Conservation (phyloP, 30 jellyfish, hydroid and myxozoan species). For the Mastigias papua region DNA sequence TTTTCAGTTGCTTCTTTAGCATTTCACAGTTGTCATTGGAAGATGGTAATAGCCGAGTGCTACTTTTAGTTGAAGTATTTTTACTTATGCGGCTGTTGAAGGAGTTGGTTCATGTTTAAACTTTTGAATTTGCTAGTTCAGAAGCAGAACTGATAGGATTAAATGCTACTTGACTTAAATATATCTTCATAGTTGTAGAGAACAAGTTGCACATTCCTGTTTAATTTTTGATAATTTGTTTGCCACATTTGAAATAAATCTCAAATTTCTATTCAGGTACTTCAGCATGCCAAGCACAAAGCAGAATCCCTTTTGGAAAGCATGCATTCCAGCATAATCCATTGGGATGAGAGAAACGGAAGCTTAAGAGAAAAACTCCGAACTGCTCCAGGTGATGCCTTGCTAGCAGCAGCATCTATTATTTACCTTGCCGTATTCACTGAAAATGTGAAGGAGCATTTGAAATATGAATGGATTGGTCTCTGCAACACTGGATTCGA, state of each 20-base stretch:
- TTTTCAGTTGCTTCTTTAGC: no score
- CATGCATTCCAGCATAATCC: conserved; percentile 54
- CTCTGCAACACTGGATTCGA: conserved; percentile 15
- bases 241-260: background rate
- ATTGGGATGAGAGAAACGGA: conserved; percentile 47
- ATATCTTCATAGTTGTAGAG: background rate
- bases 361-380: conserved; percentile 17
- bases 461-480: conserved; percentile 38
- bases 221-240: background rate
- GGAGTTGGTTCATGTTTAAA: background rate
- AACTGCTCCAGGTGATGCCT: conserved; percentile 69
- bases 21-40: no score
- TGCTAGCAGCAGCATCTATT: conserved; percentile 70
- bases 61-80: no score
- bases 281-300: conserved; percentile 45
- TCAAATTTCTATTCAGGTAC: conserved; percentile 5
- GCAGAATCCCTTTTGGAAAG: conserved; percentile 49
- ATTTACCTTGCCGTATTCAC: conserved; percentile 58
- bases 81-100: background rate
- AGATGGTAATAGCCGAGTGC: no score
- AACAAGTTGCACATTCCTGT: background rate
- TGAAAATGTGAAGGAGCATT: conserved; percentile 13
- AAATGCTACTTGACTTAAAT: no score
- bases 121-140: background rate
- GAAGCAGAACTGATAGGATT: background rate